These are phyloP conservation scores for Ceratoteleas bidentatus DNA, from an alignment of 1,140 invertebrate genomes.

Conservation along the genomic window DNA sequence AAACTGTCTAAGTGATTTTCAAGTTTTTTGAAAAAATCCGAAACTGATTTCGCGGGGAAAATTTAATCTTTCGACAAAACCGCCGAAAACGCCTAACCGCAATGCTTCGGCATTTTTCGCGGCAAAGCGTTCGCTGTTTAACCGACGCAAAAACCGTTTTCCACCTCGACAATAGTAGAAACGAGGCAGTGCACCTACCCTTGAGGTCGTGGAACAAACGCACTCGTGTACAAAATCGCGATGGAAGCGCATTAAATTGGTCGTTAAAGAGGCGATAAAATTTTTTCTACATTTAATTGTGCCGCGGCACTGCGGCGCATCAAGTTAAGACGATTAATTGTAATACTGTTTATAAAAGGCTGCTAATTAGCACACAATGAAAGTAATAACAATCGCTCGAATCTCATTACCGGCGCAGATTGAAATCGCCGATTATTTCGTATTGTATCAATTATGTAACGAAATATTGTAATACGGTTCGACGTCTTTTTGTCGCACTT, in stretches of 20 bases:
- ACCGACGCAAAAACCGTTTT: conserved; percentile 3
- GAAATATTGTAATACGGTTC: conserved; percentile 50
- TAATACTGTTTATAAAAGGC: conserved; percentile 59
- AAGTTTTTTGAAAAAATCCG: too few species aligned
- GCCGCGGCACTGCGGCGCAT: conserved; percentile 38
- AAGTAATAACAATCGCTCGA: conserved; percentile 59
- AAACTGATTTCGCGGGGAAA: not conserved
- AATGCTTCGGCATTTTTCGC: conserved; percentile 2
- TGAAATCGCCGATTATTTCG: conserved; percentile 45
- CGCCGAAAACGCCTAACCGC: not conserved
- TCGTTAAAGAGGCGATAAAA: conserved; percentile 49
- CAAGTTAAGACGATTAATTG: conserved; percentile 60
- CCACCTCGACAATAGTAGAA: conserved; percentile 17
- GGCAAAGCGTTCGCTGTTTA: not conserved
- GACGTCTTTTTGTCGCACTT: too few species aligned
- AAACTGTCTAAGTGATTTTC: too few species aligned
- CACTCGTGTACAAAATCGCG: conserved; percentile 20
- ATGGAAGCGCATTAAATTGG: conserved; percentile 42
- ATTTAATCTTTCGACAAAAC: not conserved
- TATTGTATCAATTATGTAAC: conserved; percentile 55
- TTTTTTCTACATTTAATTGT: conserved; percentile 53
- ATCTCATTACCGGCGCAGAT: conserved; percentile 53
- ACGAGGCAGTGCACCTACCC: conserved; percentile 28
- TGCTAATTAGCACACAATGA: conserved; percentile 61
- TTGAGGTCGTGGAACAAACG: conserved; percentile 31